Evolutionary conservation across 2,797 vertebrate genomes (phyloP).

Genomic region (Arremon aurantiirostris): DNA sequence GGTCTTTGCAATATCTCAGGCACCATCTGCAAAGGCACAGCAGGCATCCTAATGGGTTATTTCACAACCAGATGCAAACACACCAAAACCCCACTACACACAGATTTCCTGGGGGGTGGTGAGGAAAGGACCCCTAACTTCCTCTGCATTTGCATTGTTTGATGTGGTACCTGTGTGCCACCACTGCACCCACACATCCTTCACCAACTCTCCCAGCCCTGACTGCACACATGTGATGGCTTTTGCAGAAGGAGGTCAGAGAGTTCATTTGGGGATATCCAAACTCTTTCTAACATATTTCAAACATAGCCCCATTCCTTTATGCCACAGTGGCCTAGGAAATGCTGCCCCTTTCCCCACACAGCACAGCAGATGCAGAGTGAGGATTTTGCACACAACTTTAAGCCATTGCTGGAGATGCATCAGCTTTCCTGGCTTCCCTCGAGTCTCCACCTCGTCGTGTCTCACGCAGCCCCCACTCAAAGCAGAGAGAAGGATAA

Average conservation of each 20-base stretch:
- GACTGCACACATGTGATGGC: background rate
- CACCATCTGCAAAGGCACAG: background rate
- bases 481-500: constrained; percentile 17
- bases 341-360: background rate
- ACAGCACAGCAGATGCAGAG: background rate
- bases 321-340: background rate
- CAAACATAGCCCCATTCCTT: background rate
- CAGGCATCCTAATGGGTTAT: background rate
- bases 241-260: background rate
- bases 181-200: accelerated
- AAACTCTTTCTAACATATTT: background rate
- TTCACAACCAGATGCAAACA: background rate
- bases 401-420: background rate
- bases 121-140: background rate
- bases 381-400: background rate
- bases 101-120: background rate
- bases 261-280: background rate
- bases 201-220: background rate
- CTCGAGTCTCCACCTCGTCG: background rate
- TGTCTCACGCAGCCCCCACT: background rate
- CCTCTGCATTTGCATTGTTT: background rate
- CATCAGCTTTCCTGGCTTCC: background rate
- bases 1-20: background rate
- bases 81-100: background rate
- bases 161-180: background rate